Conservation (phyloP, 1,140 invertebrate species). For the Dinoponera quadriceps region DNA sequence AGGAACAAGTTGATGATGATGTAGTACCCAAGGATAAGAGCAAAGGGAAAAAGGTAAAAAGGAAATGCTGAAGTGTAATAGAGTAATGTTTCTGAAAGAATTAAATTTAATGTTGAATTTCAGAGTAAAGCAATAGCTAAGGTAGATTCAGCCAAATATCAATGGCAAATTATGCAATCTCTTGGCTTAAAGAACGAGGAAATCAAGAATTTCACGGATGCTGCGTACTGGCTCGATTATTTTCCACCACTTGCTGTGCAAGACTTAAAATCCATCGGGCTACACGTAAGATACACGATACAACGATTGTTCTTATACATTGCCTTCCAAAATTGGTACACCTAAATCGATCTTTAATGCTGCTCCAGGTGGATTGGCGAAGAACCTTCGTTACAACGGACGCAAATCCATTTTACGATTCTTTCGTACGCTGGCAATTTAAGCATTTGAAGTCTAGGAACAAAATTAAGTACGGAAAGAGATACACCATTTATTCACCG, state of each 20-base stretch:
- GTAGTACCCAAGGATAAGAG: conserved; percentile 95
- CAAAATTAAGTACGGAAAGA: conserved; percentile 98
- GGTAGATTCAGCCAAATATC: conserved; percentile 94
- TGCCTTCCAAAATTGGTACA: background rate
- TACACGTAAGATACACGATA: conserved; percentile 89
- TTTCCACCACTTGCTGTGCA: conserved; percentile 96
- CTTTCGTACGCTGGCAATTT: conserved; percentile 99
- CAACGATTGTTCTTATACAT: background rate
- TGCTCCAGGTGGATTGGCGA: conserved; percentile 96
- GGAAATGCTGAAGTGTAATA: conserved; percentile 21
- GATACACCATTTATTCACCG: conserved; percentile 98
- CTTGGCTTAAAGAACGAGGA: conserved; percentile 96
- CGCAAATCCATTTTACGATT: conserved; percentile 98
- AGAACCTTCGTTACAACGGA: conserved; percentile 99
- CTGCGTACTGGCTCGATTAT: conserved; percentile 97
- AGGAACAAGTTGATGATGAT: conserved; percentile 86
- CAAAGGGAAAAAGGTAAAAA: conserved; percentile 96
- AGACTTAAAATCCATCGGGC: conserved; percentile 95
- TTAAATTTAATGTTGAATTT: conserved; percentile 68
- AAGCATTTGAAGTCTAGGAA: conserved; percentile 93
- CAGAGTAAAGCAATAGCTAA: conserved; percentile 99
- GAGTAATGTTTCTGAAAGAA: conserved; percentile 25
- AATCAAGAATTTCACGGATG: conserved; percentile 97
- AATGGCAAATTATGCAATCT: conserved; percentile 99
- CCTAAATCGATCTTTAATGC: conserved; percentile 3